Evolutionary conservation across 2,113 vertebrate species (phyloP).

Genomic region (Osmerus eperlanus): DNA sequence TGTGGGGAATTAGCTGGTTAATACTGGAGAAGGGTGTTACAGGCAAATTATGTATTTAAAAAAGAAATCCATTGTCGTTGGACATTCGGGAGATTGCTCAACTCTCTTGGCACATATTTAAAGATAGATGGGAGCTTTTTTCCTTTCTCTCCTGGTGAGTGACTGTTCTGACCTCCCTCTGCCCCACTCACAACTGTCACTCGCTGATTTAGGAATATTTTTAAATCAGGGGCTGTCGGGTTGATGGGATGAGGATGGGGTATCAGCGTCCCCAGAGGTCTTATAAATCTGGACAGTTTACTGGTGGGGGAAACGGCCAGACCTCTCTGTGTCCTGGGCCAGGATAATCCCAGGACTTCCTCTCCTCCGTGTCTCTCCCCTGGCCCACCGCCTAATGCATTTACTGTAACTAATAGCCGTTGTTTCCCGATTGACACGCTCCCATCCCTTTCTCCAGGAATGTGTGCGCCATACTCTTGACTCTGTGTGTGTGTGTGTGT

Average conservation of each 20-base stretch:
- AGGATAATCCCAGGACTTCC: slow-evolving; percentile 96
- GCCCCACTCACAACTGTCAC: slow-evolving; percentile 73
- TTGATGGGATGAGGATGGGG: slow-evolving; percentile 60
- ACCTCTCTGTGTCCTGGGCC: slow-evolving; percentile 77
- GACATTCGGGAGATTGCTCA: not conserved
- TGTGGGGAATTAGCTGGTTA: too few relatives aligned
- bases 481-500: slow-evolving; percentile 28
- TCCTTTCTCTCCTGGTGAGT: slow-evolving; percentile 3
- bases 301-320: slow-evolving; percentile 76
- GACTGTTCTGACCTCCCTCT: slow-evolving; percentile 63
- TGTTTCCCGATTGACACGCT: slow-evolving; percentile 99
- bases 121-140: slow-evolving; percentile 4
- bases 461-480: slow-evolving; percentile 61
- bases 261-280: slow-evolving; percentile 79
- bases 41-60: too few relatives aligned
- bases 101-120: not conserved
- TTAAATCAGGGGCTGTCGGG: slow-evolving; percentile 83
- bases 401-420: slow-evolving; percentile 99
- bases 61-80: too few relatives aligned
- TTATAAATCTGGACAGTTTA: slow-evolving; percentile 99
- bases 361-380: slow-evolving; percentile 82
- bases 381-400: slow-evolving; percentile 94
- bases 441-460: slow-evolving; percentile 92
- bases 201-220: slow-evolving; percentile 88
- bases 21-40: too few relatives aligned